A percentile compares a stretch with the other conserved stretches of the same genome.
These are phyloP conservation scores for Penaeus indicus DNA, from an alignment of 1,140 invertebrate genomes.

Conservation along the genomic window DNA sequence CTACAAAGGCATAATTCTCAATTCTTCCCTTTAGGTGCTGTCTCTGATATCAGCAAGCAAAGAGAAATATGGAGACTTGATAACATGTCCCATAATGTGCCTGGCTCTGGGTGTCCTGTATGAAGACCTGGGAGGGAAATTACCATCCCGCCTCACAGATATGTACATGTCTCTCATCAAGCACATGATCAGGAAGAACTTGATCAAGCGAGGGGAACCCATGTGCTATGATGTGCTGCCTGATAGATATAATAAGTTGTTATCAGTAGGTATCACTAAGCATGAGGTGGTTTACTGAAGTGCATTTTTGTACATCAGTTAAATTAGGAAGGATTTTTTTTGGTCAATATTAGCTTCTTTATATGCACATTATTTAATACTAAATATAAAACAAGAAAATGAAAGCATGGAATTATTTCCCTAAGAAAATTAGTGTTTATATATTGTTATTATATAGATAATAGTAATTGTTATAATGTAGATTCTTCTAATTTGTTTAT, in stretches of 20 bases:
- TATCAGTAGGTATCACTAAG: conserved; percentile 40
- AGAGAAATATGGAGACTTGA: conserved; percentile 69
- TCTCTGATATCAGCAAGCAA: conserved; percentile 52
- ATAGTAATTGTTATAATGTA: neutral
- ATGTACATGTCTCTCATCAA: conserved; percentile 63
- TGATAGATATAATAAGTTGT: conserved; percentile 66
- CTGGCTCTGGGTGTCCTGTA: conserved; percentile 73
- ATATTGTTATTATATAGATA: too few relatives aligned
- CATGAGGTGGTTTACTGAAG: neutral
- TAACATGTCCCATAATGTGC: conserved; percentile 74
- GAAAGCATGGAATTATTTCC: too few relatives aligned
- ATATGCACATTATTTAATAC: too few relatives aligned
- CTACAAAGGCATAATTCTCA: neutral
- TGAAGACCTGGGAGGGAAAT: conserved; percentile 70
- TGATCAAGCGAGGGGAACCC: conserved; percentile 62
- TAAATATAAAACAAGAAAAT: too few relatives aligned
- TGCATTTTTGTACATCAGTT: neutral
- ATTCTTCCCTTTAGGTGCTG: conserved; percentile 37
- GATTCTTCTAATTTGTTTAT: neutral
- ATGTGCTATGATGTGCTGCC: conserved; percentile 66
- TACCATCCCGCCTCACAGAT: conserved; percentile 64
- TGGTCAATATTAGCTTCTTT: too few relatives aligned
- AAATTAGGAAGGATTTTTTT: neutral
- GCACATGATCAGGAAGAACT: conserved; percentile 64
- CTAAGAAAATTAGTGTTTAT: too few relatives aligned